Percentiles rank a stretch among this genome's conserved stretches.
Conservation (phyloP, 1,140 invertebrate species). For the Lerema accius region DNA sequence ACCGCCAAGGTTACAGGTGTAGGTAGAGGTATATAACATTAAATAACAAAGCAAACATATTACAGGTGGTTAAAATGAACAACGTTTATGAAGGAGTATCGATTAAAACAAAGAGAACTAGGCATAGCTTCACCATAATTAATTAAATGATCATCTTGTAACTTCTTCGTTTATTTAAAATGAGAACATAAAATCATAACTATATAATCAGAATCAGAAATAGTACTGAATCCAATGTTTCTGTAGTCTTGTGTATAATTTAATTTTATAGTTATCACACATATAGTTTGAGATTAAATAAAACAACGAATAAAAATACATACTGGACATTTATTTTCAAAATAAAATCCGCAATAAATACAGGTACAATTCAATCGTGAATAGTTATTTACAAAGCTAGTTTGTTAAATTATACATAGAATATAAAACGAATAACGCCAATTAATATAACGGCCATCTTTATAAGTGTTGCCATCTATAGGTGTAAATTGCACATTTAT, state of each 20-base stretch:
- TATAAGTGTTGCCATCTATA: conserved; percentile 47
- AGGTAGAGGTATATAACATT: conserved; percentile 40
- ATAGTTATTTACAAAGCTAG: conserved; percentile 67
- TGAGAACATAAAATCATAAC: no score
- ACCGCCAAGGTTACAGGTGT: conserved; percentile 52
- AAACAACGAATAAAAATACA: conserved; percentile 60
- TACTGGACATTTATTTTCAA: conserved; percentile 67
- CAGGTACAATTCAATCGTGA: conserved; percentile 56
- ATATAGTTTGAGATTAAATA: no score
- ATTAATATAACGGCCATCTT: conserved; percentile 44
- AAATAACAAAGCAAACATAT: conserved; percentile 10
- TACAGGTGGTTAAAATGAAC: neutral
- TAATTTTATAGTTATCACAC: no score
- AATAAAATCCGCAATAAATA: conserved; percentile 70
- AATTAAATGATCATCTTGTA: no score
- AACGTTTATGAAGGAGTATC: no score
- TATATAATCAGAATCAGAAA: no score
- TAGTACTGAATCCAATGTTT: no score
- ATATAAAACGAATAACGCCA: conserved; percentile 54
- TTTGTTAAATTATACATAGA: conserved; percentile 45
- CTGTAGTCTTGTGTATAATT: no score
- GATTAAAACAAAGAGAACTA: no score
- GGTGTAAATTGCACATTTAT: conserved; percentile 55
- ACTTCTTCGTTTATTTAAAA: no score
- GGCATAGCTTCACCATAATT: no score